These are phyloP conservation scores for Ganaspis sp. DNA, from an alignment of 1,140 invertebrate genomes.

Conservation along the genomic window DNA sequence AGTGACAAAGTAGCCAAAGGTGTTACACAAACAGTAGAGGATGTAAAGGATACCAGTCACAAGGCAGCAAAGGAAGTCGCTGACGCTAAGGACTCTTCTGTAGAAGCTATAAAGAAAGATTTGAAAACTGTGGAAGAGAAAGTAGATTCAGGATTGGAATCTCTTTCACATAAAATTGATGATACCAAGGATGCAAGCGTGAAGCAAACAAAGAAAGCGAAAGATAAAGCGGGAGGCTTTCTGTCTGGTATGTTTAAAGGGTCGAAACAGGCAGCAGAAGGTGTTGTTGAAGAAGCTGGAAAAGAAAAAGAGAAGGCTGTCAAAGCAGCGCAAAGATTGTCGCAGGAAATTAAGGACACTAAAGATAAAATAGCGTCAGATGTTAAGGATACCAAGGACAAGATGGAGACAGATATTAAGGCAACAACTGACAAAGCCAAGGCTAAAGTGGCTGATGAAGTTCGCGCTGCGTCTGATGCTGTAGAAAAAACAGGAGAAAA, in stretches of 20 bases:
- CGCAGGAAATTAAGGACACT: constrained; percentile 51
- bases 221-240: constrained; percentile 54
- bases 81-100: constrained; percentile 42
- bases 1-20: constrained; percentile 18
- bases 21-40: not conserved
- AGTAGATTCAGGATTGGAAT: not conserved
- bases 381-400: constrained; percentile 34
- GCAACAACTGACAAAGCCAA: constrained; percentile 48
- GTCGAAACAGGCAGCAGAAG: constrained; percentile 36
- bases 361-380: constrained; percentile 21
- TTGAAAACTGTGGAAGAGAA: not conserved
- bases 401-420: not conserved
- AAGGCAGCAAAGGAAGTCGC: constrained; percentile 9
- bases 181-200: constrained; percentile 20
- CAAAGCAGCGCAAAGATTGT: constrained; percentile 42
- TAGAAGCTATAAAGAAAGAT: constrained; percentile 46
- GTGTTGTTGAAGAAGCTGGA: constrained; percentile 33
- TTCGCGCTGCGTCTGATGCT: constrained; percentile 22
- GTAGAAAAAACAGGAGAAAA: constrained; percentile 45
- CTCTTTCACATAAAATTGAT: not conserved
- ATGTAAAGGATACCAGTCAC: not conserved
- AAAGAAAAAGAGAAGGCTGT: constrained; percentile 29
- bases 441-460: constrained; percentile 38
- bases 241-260: constrained; percentile 57
- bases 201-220: constrained; percentile 46